These are phyloP conservation scores for Leptodactylus fallax DNA, from an alignment of 2,797 vertebrate species.

Conservation along the genomic window DNA sequence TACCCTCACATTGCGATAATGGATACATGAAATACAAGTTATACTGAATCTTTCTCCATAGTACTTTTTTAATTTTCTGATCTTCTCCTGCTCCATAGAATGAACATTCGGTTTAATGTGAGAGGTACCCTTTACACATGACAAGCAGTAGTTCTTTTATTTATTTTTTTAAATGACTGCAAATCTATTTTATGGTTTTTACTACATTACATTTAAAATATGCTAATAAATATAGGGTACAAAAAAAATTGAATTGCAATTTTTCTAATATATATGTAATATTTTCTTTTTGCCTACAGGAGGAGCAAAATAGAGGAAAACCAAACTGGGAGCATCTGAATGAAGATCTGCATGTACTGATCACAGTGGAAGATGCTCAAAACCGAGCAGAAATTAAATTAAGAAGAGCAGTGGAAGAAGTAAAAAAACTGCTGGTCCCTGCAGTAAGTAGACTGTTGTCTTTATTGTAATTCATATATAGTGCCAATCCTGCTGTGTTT, in stretches of 20 bases:
- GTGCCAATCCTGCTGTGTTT: background rate
- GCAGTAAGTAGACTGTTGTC: conserved; percentile 85
- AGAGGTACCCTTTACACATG: too few species aligned
- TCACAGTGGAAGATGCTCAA: conserved; percentile 98
- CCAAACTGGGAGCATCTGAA: conserved; percentile 99
- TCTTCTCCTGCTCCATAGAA: too few species aligned
- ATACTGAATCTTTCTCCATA: too few species aligned
- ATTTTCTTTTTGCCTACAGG: conserved; percentile 76
- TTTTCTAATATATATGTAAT: background rate
- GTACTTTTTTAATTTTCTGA: too few species aligned
- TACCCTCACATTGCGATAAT: too few species aligned
- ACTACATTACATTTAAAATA: background rate
- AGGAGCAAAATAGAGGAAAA: conserved; percentile 98
- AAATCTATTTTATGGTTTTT: background rate
- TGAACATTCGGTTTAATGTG: too few species aligned
- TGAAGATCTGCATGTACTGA: conserved; percentile 97
- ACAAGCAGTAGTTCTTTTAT: too few species aligned
- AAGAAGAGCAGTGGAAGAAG: conserved; percentile 95
- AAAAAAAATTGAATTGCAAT: too few species aligned
- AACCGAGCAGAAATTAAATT: conserved; percentile 98
- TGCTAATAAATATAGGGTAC: background rate
- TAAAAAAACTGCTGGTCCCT: conserved; percentile 96
- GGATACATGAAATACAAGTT: too few species aligned
- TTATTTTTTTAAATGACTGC: too few species aligned
- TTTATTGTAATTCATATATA: background rate